Evolutionary conservation across 2,888 invertebrate genomes (phyloP).

Genomic region (Torymus aiolomorphi): DNA sequence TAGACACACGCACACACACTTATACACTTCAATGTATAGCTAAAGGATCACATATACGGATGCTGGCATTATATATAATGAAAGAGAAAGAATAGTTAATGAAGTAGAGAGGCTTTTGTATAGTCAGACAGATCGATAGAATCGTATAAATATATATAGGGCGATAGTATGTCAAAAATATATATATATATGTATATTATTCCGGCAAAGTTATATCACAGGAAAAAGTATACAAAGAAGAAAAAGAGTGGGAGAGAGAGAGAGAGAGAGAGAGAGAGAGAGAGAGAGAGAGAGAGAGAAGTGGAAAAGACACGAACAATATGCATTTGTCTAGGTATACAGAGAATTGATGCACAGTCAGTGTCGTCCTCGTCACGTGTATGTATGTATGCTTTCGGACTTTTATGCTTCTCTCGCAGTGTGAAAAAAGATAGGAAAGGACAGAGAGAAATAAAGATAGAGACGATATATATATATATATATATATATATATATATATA

Average conservation of each 20-base stretch:
- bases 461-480: no score
- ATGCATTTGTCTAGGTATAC: neutral
- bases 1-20: no score
- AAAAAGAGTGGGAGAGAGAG: neutral
- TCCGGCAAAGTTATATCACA: no score
- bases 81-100: slow-evolving; percentile 8
- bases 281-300: neutral
- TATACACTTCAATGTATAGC: neutral
- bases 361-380: no score
- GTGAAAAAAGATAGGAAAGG: neutral
- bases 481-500: neutral
- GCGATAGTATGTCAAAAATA: no score
- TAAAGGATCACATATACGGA: slow-evolving; percentile 21
- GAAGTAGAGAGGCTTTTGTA: neutral
- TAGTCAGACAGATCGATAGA: no score
- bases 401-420: neutral
- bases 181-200: no score
- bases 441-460: no score
- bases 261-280: slow-evolving; percentile 7
- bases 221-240: neutral
- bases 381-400: no score
- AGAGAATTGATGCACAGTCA: no score
- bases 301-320: neutral
- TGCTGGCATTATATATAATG: slow-evolving; percentile 16
- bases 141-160: no score